These are phyloP conservation scores for Heliconius hermathena DNA, from an alignment of 1,140 invertebrate species.

Conservation along the genomic window DNA sequence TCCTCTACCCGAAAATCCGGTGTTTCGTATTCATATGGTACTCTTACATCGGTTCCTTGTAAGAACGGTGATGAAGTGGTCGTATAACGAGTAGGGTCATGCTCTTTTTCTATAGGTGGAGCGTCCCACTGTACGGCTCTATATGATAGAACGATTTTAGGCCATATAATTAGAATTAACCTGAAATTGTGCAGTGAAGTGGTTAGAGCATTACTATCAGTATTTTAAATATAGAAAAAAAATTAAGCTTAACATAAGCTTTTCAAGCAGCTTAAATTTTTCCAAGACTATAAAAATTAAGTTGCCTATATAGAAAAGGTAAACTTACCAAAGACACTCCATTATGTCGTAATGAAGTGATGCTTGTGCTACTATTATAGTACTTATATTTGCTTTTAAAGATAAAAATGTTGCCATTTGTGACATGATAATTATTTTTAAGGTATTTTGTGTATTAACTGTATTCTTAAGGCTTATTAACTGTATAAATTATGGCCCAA, in stretches of 20 bases:
- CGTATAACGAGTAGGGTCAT: conserved; percentile 24
- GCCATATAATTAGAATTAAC: background rate
- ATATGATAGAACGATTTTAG: background rate
- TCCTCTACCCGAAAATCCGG: conserved; percentile 50
- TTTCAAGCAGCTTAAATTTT: too few species aligned
- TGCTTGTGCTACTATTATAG: background rate
- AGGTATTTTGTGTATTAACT: too few species aligned
- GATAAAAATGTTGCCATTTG: background rate
- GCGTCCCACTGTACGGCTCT: background rate
- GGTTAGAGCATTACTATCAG: background rate
- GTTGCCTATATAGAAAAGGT: background rate
- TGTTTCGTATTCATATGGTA: conserved; percentile 7
- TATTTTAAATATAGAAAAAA: background rate
- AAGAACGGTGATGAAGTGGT: conserved; percentile 14
- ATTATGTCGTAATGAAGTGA: background rate
- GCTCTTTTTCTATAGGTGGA: conserved; percentile 25
- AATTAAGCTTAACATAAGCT: background rate
- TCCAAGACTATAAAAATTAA: background rate
- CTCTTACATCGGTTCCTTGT: conserved; percentile 1
- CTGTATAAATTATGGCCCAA: background rate
- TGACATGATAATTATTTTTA: background rate
- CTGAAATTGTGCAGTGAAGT: background rate
- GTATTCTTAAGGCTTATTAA: too few species aligned
- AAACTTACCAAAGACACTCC: background rate
- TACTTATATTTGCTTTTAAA: conserved; percentile 1